These are phyloP conservation scores for Alethe diademata DNA, from an alignment of 2,113 vertebrate genomes.

Conservation along the genomic window DNA sequence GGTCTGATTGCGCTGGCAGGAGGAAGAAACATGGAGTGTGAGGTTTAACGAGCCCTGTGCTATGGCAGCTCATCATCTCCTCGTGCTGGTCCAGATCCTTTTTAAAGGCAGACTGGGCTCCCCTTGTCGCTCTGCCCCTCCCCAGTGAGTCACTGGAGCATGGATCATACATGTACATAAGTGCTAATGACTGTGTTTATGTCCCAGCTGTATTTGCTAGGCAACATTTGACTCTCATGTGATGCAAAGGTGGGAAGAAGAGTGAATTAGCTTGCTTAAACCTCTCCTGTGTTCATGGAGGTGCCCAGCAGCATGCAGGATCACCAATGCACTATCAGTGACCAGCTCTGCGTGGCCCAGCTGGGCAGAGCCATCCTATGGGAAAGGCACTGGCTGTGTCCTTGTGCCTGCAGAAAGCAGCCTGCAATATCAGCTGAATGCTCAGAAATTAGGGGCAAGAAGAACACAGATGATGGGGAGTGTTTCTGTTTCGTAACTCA, in stretches of 20 bases:
- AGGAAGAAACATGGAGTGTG: not conserved
- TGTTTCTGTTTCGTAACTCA: not conserved
- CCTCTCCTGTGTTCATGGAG: not conserved
- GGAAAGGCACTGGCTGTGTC: not conserved
- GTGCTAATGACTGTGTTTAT: not conserved
- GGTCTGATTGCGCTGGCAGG: not conserved
- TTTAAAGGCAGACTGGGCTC: not conserved
- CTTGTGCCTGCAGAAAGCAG: not conserved
- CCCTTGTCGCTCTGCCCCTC: not conserved
- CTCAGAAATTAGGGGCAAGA: not conserved
- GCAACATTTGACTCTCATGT: not conserved
- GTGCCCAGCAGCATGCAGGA: not conserved
- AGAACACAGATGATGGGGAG: not conserved
- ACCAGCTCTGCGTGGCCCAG: not conserved
- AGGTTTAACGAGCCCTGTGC: not conserved
- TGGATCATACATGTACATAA: not conserved
- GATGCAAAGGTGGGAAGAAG: not conserved
- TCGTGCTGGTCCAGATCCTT: not conserved
- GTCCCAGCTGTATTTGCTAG: not conserved
- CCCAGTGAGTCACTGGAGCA: not conserved
- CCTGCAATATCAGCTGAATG: not conserved
- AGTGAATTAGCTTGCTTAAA: not conserved
- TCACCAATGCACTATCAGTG: accelerated
- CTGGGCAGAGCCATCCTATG: not conserved
- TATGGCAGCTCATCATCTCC: not conserved